Evolutionary conservation across 2,113 vertebrate species (phyloP), one percentile per base, ranked within the genome.

Genomic region (Neotragus moschatus): DNA sequence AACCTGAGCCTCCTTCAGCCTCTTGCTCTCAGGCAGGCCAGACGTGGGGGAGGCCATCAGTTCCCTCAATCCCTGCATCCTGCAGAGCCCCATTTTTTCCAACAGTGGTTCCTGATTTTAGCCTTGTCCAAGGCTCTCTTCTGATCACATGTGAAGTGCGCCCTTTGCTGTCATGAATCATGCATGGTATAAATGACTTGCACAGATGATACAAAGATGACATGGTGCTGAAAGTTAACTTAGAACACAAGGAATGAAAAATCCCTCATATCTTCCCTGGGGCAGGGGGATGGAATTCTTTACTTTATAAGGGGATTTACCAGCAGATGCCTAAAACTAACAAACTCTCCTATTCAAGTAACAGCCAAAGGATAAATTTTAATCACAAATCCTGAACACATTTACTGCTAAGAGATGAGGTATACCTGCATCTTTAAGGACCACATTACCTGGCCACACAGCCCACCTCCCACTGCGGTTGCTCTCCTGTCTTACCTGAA

Each of bases 401-500:
- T 36, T 11, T 23, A 4, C 19, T 47, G 6, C 17, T 55, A 45
- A 43, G 14, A 49, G 25, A 80, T 26, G 33, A 85, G 39, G 56
- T 19, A 17, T 3, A 16, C 7, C 8, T 49, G 13, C 2, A 13
- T 19, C 30, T 80, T 55, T 7, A 10, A 16, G 43, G 77, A 33
- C 12, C 25, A 25, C 12, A 33, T 5, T 19, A 36, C 28, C 70
- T 26, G 23, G 6, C 14, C 6, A 7, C 7, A 7, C 2, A 16
- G 23, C 1, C 45, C 26, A 7, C 14, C 43, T 77, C 56, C 91
- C 26, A 73, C 4, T 17, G 1, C 12, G 8, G 8, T 43, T n/a
- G 49, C 49, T 28, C 43, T 77, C 47, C 26, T 49, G 56, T 56
- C 97, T 88, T 99, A 99, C 99, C 99, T 99, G 99, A 99, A 99